phyloP scores from a whole-genome alignment of 2,797 vertebrate species.

The Danio albolineatus region DNA sequence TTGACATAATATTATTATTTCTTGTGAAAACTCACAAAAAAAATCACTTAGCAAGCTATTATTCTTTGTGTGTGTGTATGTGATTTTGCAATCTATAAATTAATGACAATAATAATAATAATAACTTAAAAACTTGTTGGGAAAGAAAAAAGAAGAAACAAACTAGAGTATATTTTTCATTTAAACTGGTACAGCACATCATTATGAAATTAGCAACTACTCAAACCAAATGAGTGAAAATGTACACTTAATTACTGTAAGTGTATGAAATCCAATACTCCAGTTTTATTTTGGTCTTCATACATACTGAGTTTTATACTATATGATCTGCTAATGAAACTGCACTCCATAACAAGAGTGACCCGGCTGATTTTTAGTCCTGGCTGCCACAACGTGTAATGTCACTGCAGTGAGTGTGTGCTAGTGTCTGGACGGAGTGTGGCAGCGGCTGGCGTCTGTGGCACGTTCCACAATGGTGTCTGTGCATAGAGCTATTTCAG shows the following conservation, averaged over 20 bases:
- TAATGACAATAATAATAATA: too few relatives aligned
- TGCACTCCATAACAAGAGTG: background rate
- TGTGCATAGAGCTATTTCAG: conserved; percentile 58
- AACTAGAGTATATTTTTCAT: too few relatives aligned
- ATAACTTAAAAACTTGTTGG: too few relatives aligned
- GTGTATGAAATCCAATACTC: too few relatives aligned
- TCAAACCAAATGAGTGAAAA: background rate
- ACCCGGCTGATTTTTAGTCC: background rate
- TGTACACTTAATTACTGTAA: background rate
- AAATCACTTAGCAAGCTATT: too few relatives aligned
- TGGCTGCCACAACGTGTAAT: conserved; percentile 15
- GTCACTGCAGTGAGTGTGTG: conserved; percentile 15
- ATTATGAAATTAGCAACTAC: background rate
- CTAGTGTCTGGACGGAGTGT: conserved; percentile 50
- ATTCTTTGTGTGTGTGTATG: too few relatives aligned
- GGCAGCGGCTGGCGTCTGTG: conserved; percentile 57
- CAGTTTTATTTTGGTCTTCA: background rate
- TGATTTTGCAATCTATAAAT: too few relatives aligned
- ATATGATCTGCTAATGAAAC: background rate
- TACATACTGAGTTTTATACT: background rate
- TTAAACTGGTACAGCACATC: too few relatives aligned
- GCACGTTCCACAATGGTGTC: conserved; percentile 45
- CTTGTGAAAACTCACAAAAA: too few relatives aligned
- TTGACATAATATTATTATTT: too few relatives aligned
- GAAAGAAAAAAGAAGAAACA: too few relatives aligned